phyloP scores from a whole-genome alignment of 2,888 invertebrate genomes.

The Ctenicera cuprea region DNA sequence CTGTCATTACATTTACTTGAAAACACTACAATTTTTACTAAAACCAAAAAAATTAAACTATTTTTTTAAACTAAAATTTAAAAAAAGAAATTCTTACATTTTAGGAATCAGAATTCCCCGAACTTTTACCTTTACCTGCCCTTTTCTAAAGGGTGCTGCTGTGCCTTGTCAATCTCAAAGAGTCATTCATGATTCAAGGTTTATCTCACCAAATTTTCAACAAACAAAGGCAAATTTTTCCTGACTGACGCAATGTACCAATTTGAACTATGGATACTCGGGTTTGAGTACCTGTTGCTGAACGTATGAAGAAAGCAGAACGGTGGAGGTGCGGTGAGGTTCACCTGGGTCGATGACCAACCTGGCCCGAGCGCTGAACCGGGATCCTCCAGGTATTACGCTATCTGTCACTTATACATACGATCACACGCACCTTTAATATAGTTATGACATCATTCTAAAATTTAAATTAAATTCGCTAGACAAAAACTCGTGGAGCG shows the following conservation, averaged over 20 bases:
- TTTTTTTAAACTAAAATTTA: no score
- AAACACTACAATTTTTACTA: no score
- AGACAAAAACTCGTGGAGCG: background rate
- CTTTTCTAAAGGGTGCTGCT: no score
- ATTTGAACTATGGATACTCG: conserved; percentile 31
- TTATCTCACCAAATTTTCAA: background rate
- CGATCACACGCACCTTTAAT: conserved; percentile 43
- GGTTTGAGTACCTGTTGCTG: conserved; percentile 52
- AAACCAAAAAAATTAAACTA: no score
- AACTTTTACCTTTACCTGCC: no score
- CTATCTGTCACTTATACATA: conserved; percentile 49
- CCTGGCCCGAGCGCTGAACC: conserved; percentile 58
- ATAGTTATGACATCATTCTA: conserved; percentile 43
- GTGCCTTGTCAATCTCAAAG: no score
- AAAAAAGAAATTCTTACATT: no score
- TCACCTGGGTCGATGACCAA: conserved; percentile 58
- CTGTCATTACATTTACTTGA: no score
- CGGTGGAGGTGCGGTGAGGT: conserved; percentile 54
- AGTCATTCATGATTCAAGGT: no score
- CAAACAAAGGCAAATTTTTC: conserved; percentile 24
- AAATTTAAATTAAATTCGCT: conserved; percentile 1
- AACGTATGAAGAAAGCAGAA: conserved; percentile 53
- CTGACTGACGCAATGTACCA: conserved; percentile 23
- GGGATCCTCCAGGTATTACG: conserved; percentile 55
- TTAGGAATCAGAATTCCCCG: no score